These are phyloP conservation scores for Platerodrilus igneus DNA, from an alignment of 2,888 invertebrate genomes.

Conservation along the genomic window DNA sequence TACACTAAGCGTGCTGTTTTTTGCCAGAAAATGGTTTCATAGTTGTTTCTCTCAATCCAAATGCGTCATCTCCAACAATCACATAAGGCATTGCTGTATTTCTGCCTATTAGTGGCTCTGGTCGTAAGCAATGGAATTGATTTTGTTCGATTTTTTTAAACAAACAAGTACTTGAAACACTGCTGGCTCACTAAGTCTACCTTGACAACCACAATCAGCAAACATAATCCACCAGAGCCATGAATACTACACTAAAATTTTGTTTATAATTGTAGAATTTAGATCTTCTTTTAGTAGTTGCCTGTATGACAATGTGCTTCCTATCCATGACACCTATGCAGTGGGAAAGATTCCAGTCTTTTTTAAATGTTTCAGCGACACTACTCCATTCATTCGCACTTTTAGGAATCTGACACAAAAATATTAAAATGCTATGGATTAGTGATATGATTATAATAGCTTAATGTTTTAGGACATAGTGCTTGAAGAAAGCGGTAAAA, in stretches of 20 bases:
- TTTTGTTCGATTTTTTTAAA: slow-evolving; percentile 11
- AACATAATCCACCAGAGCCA: slow-evolving; percentile 40
- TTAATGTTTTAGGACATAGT: neutral
- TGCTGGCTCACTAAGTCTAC: slow-evolving; percentile 36
- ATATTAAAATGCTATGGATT: too few species aligned
- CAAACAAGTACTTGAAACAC: slow-evolving; percentile 26
- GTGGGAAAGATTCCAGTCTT: slow-evolving; percentile 38
- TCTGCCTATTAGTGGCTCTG: slow-evolving; percentile 24
- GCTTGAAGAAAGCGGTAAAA: neutral
- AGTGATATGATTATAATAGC: neutral
- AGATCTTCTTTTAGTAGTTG: slow-evolving; percentile 32
- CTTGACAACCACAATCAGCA: slow-evolving; percentile 38
- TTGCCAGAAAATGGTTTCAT: slow-evolving; percentile 33
- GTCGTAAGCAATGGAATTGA: slow-evolving; percentile 17
- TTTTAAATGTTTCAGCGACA: slow-evolving; percentile 29
- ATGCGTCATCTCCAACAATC: slow-evolving; percentile 34
- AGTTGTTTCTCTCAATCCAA: slow-evolving; percentile 29
- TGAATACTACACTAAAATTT: slow-evolving; percentile 38
- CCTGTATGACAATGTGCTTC: slow-evolving; percentile 35
- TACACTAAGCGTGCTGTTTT: slow-evolving; percentile 29
- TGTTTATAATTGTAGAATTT: slow-evolving; percentile 38
- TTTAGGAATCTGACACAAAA: slow-evolving; percentile 25
- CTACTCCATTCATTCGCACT: slow-evolving; percentile 33
- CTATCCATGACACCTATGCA: slow-evolving; percentile 38
- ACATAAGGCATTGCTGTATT: slow-evolving; percentile 10